Evolutionary conservation across 2,113 vertebrate species (phyloP).

Genomic region (Daboia siamensis): DNA sequence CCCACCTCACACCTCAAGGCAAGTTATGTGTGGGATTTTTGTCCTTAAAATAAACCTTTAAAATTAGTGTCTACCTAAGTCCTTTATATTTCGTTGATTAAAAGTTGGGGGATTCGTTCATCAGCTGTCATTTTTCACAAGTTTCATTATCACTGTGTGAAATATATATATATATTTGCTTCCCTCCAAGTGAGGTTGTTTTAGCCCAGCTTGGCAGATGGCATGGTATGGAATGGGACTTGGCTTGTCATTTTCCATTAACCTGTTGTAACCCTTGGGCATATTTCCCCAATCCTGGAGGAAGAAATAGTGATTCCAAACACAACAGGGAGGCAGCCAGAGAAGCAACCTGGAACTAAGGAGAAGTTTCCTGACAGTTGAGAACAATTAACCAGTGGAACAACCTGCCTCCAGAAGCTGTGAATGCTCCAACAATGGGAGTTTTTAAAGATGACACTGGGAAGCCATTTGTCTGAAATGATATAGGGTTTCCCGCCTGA

Average conservation of each 20-base stretch:
- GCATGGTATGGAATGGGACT: conserved; percentile 24
- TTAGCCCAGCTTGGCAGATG: conserved; percentile 39
- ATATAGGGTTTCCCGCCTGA: too few species aligned
- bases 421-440: too few species aligned
- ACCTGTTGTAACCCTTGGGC: conserved; percentile 54
- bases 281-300: conserved; percentile 29
- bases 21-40: not conserved
- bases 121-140: conserved; percentile 37
- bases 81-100: conserved; percentile 1
- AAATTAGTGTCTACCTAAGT: not conserved
- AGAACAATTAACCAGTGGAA: too few species aligned
- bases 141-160: conserved; percentile 10
- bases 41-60: not conserved
- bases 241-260: conserved; percentile 45
- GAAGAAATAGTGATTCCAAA: conserved; percentile 39
- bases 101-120: conserved; percentile 22
- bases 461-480: too few species aligned
- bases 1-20: not conserved
- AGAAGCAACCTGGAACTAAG: too few species aligned
- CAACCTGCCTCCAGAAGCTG: too few species aligned
- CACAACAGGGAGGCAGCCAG: conserved; percentile 25
- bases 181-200: not conserved
- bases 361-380: too few species aligned
- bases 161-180: not conserved
- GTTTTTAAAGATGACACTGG: too few species aligned